These are phyloP conservation scores for Mixornis gularis DNA, from an alignment of 2,113 vertebrate genomes.

Conservation along the genomic window DNA sequence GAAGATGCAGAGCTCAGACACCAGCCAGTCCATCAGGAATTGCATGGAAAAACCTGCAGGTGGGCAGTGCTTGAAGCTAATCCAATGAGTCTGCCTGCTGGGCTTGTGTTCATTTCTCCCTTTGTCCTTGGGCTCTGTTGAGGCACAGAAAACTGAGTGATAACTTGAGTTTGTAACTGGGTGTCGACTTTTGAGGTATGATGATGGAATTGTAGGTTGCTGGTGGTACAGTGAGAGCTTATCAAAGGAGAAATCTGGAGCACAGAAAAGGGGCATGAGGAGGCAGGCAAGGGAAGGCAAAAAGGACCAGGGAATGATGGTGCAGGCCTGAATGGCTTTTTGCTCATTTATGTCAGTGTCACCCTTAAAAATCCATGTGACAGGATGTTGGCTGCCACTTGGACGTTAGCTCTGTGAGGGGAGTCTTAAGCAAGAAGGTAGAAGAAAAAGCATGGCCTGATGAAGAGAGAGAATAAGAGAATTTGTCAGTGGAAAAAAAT, in stretches of 20 bases:
- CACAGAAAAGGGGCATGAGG: no score
- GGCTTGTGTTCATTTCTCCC: not conserved
- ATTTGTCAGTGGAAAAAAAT: not conserved
- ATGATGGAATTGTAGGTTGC: not conserved
- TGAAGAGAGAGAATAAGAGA: not conserved
- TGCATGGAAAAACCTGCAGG: not conserved
- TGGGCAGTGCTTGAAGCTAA: not conserved
- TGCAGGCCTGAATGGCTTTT: not conserved
- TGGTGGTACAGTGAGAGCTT: not conserved
- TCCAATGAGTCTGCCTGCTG: not conserved
- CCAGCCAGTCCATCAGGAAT: not conserved
- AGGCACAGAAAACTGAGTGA: not conserved
- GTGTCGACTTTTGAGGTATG: fast-evolving
- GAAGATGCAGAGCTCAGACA: not conserved
- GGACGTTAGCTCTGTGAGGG: not conserved
- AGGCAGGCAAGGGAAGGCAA: not conserved
- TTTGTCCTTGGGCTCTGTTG: not conserved
- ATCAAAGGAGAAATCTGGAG: not conserved
- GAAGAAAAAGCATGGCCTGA: not conserved
- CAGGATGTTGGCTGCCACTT: not conserved
- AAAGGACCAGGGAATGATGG: not conserved
- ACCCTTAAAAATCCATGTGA: not conserved
- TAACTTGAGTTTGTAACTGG: not conserved
- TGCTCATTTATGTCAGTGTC: not conserved
- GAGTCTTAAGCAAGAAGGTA: not conserved